These are phyloP conservation scores for Knipowitschia caucasica DNA, from an alignment of 2,797 vertebrate genomes.

Conservation along the genomic window DNA sequence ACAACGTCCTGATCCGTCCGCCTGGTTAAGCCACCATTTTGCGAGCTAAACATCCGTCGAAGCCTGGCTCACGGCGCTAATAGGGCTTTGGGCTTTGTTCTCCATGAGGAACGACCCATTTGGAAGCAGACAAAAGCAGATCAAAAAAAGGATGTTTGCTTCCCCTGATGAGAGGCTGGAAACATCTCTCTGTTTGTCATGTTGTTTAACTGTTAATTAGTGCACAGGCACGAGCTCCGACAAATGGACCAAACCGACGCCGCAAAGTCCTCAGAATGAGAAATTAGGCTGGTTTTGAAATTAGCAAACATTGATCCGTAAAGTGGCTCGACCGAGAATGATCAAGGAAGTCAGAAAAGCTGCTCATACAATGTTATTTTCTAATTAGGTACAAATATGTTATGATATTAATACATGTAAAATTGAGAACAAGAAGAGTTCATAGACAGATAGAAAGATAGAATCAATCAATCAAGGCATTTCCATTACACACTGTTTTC, in stretches of 20 bases:
- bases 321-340: too few species aligned
- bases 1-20: neutral
- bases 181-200: conserved; percentile 36
- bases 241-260: conserved; percentile 23
- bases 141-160: conserved; percentile 48
- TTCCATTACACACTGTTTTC: too few species aligned
- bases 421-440: too few species aligned
- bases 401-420: too few species aligned
- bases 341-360: too few species aligned
- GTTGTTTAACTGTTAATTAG: conserved; percentile 54
- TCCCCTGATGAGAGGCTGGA: conserved; percentile 42
- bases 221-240: conserved; percentile 36
- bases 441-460: too few species aligned
- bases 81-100: conserved; percentile 48
- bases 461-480: too few species aligned
- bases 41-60: conserved; percentile 30
- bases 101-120: conserved; percentile 21
- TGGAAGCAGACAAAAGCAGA: conserved; percentile 41
- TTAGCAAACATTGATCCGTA: too few species aligned
- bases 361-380: too few species aligned
- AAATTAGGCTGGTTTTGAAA: neutral
- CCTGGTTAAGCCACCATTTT: conserved; percentile 18
- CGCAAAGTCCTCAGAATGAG: neutral
- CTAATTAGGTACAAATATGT: too few species aligned
- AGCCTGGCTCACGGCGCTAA: conserved; percentile 40